phyloP scores from a whole-genome alignment of 2,888 invertebrate species.

The Heteromyza rotundicornis region DNA sequence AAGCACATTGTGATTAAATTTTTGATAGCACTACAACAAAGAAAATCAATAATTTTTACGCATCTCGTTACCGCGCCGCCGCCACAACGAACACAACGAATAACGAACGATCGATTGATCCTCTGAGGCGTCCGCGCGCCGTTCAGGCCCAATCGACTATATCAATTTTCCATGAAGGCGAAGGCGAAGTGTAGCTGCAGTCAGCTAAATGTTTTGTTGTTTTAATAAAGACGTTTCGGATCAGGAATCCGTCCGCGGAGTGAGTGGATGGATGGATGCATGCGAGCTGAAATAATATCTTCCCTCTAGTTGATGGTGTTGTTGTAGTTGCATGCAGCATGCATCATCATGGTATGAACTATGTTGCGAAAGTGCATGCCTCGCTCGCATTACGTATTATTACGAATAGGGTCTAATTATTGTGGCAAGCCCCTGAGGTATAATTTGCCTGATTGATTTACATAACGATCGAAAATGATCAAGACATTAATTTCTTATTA shows the following conservation, averaged over 20 bases:
- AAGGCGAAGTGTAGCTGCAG: slow-evolving; percentile 17
- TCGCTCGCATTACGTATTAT: slow-evolving; percentile 44
- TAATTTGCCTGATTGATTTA: slow-evolving; percentile 64
- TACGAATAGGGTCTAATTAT: slow-evolving; percentile 60
- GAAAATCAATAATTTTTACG: slow-evolving; percentile 60
- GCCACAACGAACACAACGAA: too few species aligned
- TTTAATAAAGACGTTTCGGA: slow-evolving; percentile 54
- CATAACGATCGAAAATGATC: slow-evolving; percentile 63
- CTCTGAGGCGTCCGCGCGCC: slow-evolving; percentile 35
- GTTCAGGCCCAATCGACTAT: slow-evolving; percentile 36
- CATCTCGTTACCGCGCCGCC: slow-evolving; percentile 50
- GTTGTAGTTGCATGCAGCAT: slow-evolving; percentile 9
- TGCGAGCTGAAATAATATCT: not conserved
- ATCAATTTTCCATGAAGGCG: slow-evolving; percentile 31
- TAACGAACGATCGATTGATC: slow-evolving; percentile 36
- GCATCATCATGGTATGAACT: too few species aligned
- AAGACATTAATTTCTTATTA: slow-evolving; percentile 63
- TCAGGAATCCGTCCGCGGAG: not conserved
- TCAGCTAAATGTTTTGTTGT: slow-evolving; percentile 54
- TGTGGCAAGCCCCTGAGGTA: slow-evolving; percentile 61
- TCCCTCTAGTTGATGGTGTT: slow-evolving; percentile 5
- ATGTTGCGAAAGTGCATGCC: slow-evolving; percentile 16
- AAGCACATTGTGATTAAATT: slow-evolving; percentile 55
- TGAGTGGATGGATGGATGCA: not conserved
- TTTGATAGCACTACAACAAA: slow-evolving; percentile 46